phyloP scores from a whole-genome alignment of 2,113 vertebrate genomes.

The Macquaria australasica region DNA sequence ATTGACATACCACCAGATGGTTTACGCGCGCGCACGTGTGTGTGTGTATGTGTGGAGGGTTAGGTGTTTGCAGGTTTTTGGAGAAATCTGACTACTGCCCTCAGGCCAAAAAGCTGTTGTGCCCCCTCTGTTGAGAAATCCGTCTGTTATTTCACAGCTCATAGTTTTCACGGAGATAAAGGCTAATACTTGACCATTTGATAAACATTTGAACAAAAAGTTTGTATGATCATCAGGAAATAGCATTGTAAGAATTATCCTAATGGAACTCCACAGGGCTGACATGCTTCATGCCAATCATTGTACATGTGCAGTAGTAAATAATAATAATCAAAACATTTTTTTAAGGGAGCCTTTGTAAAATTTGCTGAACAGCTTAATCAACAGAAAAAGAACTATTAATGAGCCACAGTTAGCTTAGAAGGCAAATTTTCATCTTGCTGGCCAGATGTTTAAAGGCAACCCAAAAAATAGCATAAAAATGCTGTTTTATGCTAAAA shows the following conservation, averaged over 20 bases:
- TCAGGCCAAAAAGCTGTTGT: conserved; percentile 56
- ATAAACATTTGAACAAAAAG: not conserved
- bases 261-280: not conserved
- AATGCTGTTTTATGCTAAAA: too few species aligned
- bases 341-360: too few species aligned
- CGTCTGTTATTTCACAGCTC: conserved; percentile 2
- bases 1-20: conserved; percentile 67
- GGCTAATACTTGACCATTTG: not conserved
- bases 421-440: not conserved
- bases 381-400: not conserved
- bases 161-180: not conserved
- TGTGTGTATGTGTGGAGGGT: conserved; percentile 22
- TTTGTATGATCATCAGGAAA: not conserved
- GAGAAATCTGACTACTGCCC: conserved; percentile 27
- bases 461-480: not conserved
- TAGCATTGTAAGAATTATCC: not conserved
- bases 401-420: not conserved
- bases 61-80: conserved; percentile 53
- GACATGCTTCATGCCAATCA: not conserved
- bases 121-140: conserved; percentile 21
- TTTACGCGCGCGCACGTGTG: conserved; percentile 42
- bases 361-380: too few species aligned
- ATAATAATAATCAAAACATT: not conserved
- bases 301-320: not conserved
- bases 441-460: not conserved